These are phyloP conservation scores for Micrastur ruficollis DNA, from an alignment of 2,797 vertebrate genomes.

Conservation along the genomic window DNA sequence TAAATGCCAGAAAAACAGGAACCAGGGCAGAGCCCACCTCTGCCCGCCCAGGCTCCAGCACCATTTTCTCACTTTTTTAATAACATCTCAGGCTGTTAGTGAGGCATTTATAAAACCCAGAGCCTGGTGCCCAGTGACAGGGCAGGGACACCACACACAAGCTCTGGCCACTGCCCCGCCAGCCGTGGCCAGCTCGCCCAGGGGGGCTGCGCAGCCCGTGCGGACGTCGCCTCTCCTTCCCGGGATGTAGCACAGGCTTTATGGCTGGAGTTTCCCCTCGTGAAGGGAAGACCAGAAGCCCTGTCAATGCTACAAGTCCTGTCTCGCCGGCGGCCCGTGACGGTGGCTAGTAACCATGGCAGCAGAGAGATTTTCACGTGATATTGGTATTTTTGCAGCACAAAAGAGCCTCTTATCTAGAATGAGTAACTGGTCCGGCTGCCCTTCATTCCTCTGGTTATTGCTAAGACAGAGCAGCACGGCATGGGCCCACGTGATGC, in stretches of 20 bases:
- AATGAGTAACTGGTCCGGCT: not conserved
- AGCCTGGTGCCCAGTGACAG: accelerated
- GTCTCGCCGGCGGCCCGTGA: not conserved
- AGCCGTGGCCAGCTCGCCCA: accelerated
- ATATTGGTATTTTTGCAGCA: slow-evolving; percentile 27
- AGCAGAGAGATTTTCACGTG: not conserved
- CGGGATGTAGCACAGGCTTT: accelerated
- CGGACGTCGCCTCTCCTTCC: not conserved
- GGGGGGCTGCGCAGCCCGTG: not conserved
- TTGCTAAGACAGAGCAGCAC: not conserved
- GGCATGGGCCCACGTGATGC: not conserved
- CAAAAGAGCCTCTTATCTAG: slow-evolving; percentile 26
- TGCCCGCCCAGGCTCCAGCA: not conserved
- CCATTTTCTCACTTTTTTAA: not conserved
- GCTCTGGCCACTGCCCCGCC: accelerated
- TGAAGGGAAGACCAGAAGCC: accelerated
- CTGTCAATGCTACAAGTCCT: accelerated
- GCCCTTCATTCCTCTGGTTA: not conserved
- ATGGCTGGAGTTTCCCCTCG: not conserved
- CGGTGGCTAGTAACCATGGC: not conserved
- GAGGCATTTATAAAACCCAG: not conserved
- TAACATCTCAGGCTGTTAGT: not conserved
- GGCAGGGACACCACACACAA: accelerated
- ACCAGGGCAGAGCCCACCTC: not conserved
- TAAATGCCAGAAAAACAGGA: slow-evolving; percentile 16